phyloP scores from a whole-genome alignment of 2,797 vertebrate species.

The Artibeus lituratus region DNA sequence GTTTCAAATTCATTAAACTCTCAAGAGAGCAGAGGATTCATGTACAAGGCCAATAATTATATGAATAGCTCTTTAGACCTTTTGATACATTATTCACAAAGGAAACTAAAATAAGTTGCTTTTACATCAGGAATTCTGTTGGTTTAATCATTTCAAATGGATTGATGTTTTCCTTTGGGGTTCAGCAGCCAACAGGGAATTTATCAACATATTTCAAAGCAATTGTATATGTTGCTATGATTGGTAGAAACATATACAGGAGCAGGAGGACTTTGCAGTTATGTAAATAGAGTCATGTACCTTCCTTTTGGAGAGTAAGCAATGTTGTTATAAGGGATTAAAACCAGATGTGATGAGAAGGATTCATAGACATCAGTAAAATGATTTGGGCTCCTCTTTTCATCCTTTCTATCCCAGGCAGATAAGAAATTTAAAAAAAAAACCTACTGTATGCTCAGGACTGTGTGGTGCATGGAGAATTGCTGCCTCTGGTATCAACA shows the following conservation, averaged over 20 bases:
- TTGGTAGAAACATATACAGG: background rate
- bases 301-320: background rate
- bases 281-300: slow-evolving; percentile 1
- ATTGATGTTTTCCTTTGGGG: slow-evolving; percentile 7
- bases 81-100: slow-evolving; percentile 77
- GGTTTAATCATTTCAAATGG: slow-evolving; percentile 44
- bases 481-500: background rate
- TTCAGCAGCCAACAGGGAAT: background rate
- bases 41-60: slow-evolving; percentile 76
- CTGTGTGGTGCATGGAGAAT: background rate
- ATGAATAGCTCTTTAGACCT: slow-evolving; percentile 79
- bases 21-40: slow-evolving; percentile 73
- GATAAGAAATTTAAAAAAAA: background rate
- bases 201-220: slow-evolving; percentile 43
- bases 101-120: slow-evolving; percentile 60
- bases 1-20: slow-evolving; percentile 76
- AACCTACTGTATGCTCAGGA: background rate
- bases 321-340: background rate
- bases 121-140: slow-evolving; percentile 36
- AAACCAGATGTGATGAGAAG: slow-evolving; percentile 6
- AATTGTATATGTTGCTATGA: slow-evolving; percentile 9
- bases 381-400: background rate
- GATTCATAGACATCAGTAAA: background rate
- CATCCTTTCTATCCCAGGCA: background rate
- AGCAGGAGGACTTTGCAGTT: background rate